These are phyloP conservation scores for Odontophorus gujanensis DNA, from an alignment of 2,113 vertebrate genomes.

Conservation along the genomic window DNA sequence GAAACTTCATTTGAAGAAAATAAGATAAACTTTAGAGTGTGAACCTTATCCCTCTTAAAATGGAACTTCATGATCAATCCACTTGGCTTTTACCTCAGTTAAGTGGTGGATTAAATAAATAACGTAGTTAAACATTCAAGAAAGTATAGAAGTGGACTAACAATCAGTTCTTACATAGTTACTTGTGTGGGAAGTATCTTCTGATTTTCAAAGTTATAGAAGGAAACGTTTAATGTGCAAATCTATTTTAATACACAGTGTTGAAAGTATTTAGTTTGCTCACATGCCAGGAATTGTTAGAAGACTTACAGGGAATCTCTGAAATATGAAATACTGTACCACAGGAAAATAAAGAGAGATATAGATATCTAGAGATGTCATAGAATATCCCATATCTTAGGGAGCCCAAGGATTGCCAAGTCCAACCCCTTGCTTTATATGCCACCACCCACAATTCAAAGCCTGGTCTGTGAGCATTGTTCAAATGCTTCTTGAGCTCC, in stretches of 20 bases:
- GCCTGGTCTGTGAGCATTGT: neutral
- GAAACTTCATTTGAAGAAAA: neutral
- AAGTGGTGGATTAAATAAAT: neutral
- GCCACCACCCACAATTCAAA: neutral
- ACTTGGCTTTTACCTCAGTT: neutral
- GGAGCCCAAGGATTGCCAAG: neutral
- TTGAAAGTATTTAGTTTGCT: neutral
- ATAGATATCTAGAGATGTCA: neutral
- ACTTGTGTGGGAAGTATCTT: neutral
- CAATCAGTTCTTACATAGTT: neutral
- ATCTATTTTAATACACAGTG: neutral
- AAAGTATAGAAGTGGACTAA: neutral
- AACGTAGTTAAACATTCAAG: neutral
- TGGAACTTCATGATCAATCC: neutral
- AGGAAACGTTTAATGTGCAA: neutral
- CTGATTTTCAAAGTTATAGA: neutral
- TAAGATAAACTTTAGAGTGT: neutral
- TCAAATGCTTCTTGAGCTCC: neutral
- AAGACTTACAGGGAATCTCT: neutral
- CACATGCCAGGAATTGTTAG: neutral
- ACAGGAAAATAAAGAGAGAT: neutral
- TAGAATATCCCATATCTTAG: neutral
- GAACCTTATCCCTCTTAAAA: neutral
- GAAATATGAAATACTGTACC: neutral
- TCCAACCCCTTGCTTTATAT: neutral